phyloP scores from a whole-genome alignment of 2,797 vertebrate species.

The Malurus splendens region DNA sequence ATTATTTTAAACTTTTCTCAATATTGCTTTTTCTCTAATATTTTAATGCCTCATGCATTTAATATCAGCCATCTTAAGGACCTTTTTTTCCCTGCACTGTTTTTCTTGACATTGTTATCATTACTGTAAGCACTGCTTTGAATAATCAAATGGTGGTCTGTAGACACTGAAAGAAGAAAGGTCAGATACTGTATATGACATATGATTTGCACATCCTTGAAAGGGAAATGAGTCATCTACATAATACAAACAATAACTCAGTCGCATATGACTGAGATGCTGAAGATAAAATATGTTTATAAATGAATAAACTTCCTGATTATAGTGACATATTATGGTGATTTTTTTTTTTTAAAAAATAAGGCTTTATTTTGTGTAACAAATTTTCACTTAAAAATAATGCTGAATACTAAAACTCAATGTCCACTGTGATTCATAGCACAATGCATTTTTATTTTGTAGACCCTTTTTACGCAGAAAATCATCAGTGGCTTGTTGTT shows the following conservation, averaged over 20 bases:
- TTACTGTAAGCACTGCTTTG: slow-evolving; percentile 36
- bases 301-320: slow-evolving; percentile 71
- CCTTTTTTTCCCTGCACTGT: background rate
- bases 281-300: slow-evolving; percentile 76
- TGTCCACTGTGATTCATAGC: background rate
- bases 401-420: background rate
- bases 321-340: slow-evolving; percentile 11
- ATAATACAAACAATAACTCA: slow-evolving; percentile 72
- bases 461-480: background rate
- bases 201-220: slow-evolving; percentile 63
- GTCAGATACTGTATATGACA: slow-evolving; percentile 69
- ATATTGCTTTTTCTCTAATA: background rate
- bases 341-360: background rate
- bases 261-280: slow-evolving; percentile 70
- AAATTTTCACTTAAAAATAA: background rate
- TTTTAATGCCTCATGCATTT: background rate
- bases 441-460: background rate
- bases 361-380: background rate
- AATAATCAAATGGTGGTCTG: slow-evolving; percentile 54
- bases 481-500: background rate
- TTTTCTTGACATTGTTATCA: slow-evolving; percentile 24
- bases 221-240: slow-evolving; percentile 75
- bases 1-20: slow-evolving; percentile 28
- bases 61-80: slow-evolving; percentile 4
- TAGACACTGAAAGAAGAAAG: slow-evolving; percentile 44